Evolutionary conservation across 2,113 vertebrate species (phyloP), one percentile per base, ranked within the genome.

Genomic region (Mustela nigripes): DNA sequence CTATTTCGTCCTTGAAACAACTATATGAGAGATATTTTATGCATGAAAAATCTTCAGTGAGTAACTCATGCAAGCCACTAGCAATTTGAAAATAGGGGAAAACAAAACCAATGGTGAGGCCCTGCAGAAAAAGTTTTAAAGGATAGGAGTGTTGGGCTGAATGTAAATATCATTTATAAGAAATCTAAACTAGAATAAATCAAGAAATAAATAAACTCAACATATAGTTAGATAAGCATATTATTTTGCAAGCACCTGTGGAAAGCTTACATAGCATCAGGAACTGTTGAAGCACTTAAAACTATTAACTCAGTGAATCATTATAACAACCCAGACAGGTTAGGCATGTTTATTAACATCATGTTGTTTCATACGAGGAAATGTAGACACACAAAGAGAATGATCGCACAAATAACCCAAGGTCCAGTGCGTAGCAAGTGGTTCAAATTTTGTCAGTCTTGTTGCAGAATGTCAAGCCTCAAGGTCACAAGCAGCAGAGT

Each of bases 1-100:
- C 89, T 63, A 86, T 67, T 93, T 96, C 96, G 95, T 48, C 94
- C 95, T 98, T 98, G 94, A 97, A 96, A 87, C 36, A 95, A 78
- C 95, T 88, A 26, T n/a, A 80, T 33, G 24, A 60, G 48, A 91
- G 14, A 96, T 65, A 97, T 90, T 95, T 97, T 90, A 97, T 96
- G 69, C 78, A 95, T 97, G 84, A 93, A 96, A 96, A 96, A 92
- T 94, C 39, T 95, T 97, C 81, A 90, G 39, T 92, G 21, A 93
- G 9, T 93, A 96, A 94, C n/a, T 86, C 31, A 91, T 74, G 79
- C 67, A 95, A 95, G n/a, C 5, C 48, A 92, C 50, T 58, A 93
- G 21, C 56, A 86, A 69, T 87, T 63, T 95, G 62, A 62, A 96
- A 87, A 74, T 0, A 91, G 67, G 18, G 9, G 2, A 42, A 97